phyloP scores from a whole-genome alignment of 2,888 invertebrate genomes.

The Lacanobia oleracea region DNA sequence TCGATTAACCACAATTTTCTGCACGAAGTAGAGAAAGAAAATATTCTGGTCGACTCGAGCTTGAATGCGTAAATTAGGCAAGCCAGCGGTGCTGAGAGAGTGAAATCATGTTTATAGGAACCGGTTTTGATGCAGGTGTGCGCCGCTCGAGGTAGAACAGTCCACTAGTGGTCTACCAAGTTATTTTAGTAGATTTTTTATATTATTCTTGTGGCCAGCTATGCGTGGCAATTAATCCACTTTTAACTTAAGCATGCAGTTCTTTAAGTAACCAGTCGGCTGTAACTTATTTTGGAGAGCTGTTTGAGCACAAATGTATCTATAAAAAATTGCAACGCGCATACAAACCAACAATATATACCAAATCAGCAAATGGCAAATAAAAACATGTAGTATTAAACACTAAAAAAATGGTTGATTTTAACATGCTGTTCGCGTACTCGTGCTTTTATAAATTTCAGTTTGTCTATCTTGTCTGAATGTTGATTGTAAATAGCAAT shows the following conservation, averaged over 20 bases:
- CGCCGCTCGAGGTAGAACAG: conserved; percentile 63
- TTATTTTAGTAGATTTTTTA: conserved; percentile 61
- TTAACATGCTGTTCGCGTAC: neutral
- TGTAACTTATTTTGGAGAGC: conserved; percentile 15
- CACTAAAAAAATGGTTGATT: conserved; percentile 1
- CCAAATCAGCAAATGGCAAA: neutral
- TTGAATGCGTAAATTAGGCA: conserved; percentile 74
- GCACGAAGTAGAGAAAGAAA: conserved; percentile 46
- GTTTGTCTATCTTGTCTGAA: neutral
- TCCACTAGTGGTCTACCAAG: conserved; percentile 57
- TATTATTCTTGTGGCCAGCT: conserved; percentile 49
- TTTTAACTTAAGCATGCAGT: conserved; percentile 48
- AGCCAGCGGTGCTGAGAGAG: conserved; percentile 79
- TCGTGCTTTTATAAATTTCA: neutral
- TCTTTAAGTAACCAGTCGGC: conserved; percentile 23
- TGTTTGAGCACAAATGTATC: conserved; percentile 3
- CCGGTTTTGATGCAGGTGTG: conserved; percentile 89
- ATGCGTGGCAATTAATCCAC: conserved; percentile 52
- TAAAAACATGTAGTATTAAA: conserved; percentile 2
- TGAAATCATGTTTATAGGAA: conserved; percentile 87
- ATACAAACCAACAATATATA: neutral
- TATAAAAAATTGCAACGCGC: conserved; percentile 1
- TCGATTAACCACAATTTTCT: conserved; percentile 24
- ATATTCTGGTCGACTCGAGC: conserved; percentile 60
- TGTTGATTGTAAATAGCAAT: conserved; percentile 4